Evolutionary conservation across 2,113 vertebrate species (phyloP).

Genomic region (Pollachius pollachius): DNA sequence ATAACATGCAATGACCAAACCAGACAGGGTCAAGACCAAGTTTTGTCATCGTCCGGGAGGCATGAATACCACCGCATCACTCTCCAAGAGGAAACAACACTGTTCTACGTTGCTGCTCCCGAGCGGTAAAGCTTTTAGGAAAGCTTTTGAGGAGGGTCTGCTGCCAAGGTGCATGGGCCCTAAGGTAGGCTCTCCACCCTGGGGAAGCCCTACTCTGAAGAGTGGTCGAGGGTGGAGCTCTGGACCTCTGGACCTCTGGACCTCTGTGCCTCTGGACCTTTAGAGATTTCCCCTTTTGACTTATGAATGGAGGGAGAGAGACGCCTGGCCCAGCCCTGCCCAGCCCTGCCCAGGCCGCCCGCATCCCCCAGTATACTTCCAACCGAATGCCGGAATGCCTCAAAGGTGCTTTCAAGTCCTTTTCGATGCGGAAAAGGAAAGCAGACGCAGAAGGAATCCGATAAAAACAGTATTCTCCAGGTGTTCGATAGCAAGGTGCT

Average conservation of each 20-base stretch:
- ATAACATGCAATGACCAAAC: too few relatives aligned
- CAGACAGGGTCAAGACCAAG: too few relatives aligned
- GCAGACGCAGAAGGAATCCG: conserved; percentile 74
- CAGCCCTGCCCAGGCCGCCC: conserved; percentile 52
- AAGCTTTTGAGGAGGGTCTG: too few relatives aligned
- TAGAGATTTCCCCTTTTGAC: conserved; percentile 44
- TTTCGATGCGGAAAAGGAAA: conserved; percentile 66
- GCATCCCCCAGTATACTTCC: conserved; percentile 61
- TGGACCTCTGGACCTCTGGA: conserved; percentile 26
- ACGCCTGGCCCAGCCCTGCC: conserved; percentile 40
- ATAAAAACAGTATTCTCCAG: conserved; percentile 76
- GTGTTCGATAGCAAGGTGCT: conserved; percentile 76
- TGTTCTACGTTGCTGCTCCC: too few relatives aligned
- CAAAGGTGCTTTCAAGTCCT: conserved; percentile 87
- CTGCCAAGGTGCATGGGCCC: too few relatives aligned
- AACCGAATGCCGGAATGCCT: conserved; percentile 82
- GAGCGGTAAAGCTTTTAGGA: too few relatives aligned
- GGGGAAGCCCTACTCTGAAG: conserved; percentile 43
- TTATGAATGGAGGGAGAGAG: conserved; percentile 48
- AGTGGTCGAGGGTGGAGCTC: conserved; percentile 50
- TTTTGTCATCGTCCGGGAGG: too few relatives aligned
- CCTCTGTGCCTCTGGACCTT: conserved; percentile 58
- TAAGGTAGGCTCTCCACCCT: not conserved
- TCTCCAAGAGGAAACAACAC: too few relatives aligned
- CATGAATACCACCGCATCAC: too few relatives aligned